These are phyloP conservation scores for Aldabrachelys gigantea DNA, from an alignment of 2,113 vertebrate genomes.

Conservation along the genomic window DNA sequence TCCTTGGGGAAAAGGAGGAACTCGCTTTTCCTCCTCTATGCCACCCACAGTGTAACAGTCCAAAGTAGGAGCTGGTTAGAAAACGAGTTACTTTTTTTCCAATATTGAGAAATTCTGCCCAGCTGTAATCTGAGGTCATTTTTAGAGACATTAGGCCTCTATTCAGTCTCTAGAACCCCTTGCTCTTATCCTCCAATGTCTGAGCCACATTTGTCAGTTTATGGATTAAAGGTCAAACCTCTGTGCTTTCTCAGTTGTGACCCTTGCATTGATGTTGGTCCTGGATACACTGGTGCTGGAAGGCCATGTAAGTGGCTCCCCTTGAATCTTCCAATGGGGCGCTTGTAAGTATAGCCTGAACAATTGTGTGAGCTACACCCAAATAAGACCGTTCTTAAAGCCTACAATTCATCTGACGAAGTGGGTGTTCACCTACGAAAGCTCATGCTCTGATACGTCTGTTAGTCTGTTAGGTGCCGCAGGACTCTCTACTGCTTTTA, in stretches of 20 bases:
- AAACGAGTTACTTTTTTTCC: not conserved
- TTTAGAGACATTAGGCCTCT: not conserved
- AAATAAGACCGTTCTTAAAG: not conserved
- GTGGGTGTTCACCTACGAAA: no score
- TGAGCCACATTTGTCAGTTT: not conserved
- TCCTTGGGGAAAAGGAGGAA: not conserved
- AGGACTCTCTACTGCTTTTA: no score
- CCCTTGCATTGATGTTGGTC: not conserved
- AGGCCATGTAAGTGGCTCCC: not conserved
- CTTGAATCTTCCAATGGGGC: not conserved
- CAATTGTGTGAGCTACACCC: no score
- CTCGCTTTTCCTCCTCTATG: not conserved
- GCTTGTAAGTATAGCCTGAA: not conserved
- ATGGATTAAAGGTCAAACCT: not conserved
- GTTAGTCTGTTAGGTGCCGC: no score
- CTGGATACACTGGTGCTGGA: not conserved
- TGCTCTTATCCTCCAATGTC: not conserved
- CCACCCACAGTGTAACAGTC: not conserved
- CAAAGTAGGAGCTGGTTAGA: not conserved
- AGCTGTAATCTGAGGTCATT: not conserved
- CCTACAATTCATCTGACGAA: no score
- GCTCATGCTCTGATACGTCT: no score
- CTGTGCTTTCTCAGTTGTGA: not conserved
- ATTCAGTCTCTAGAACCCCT: not conserved
- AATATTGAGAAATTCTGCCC: not conserved